Percentiles rank a stretch among this genome's conserved stretches.
phyloP scores from a whole-genome alignment of 2,888 invertebrate genomes.

The Ryuthela nishihirai region DNA sequence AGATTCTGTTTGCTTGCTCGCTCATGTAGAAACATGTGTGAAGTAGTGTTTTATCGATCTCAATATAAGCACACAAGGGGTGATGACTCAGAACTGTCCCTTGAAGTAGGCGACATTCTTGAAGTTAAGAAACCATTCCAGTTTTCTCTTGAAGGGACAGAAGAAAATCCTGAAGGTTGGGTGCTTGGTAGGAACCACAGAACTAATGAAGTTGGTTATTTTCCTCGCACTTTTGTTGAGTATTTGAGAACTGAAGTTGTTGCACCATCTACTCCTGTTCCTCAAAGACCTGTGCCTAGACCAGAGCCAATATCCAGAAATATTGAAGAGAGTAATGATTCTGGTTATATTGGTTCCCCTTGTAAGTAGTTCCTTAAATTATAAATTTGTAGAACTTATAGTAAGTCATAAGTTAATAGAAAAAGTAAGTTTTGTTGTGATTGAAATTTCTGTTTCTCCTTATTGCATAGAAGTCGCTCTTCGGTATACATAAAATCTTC shows the following conservation, averaged over 20 bases:
- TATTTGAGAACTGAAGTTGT: conserved; percentile 34
- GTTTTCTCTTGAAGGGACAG: conserved; percentile 42
- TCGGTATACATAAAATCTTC: too few species aligned
- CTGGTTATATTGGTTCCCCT: conserved; percentile 42
- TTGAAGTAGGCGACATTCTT: conserved; percentile 54
- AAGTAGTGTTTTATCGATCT: conserved; percentile 41
- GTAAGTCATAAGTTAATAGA: background rate
- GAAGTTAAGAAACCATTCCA: conserved; percentile 48
- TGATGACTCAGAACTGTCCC: conserved; percentile 37
- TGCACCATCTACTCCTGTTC: conserved; percentile 19
- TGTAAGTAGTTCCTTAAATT: conserved; percentile 4
- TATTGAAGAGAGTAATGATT: conserved; percentile 41
- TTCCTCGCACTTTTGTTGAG: conserved; percentile 50
- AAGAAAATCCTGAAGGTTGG: conserved; percentile 50
- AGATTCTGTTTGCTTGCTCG: too few species aligned
- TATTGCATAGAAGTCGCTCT: too few species aligned
- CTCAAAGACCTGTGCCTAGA: conserved; percentile 38
- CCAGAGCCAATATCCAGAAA: conserved; percentile 46
- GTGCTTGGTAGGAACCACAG: conserved; percentile 53
- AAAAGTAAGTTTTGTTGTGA: too few species aligned
- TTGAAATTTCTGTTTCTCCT: too few species aligned
- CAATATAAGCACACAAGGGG: conserved; percentile 34
- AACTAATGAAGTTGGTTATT: conserved; percentile 52
- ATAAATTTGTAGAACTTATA: background rate
- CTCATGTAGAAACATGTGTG: too few species aligned